These are phyloP conservation scores for Agrotis clavis DNA, from an alignment of 2,888 invertebrate species.

Conservation along the genomic window DNA sequence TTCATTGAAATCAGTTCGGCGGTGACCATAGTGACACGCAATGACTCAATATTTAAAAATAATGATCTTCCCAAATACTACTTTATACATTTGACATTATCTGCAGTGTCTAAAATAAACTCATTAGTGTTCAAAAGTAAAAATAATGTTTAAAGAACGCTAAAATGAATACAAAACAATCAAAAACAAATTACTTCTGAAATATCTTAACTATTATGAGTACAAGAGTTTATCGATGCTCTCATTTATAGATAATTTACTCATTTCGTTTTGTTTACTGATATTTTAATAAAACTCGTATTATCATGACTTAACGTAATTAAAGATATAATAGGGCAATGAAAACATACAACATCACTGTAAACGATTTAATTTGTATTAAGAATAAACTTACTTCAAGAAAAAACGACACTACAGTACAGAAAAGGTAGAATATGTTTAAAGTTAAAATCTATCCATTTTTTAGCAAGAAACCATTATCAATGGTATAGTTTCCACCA, in stretches of 20 bases:
- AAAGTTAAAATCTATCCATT: neutral
- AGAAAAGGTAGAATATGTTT: neutral
- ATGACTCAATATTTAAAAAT: too few relatives aligned
- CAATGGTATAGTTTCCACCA: constrained; percentile 31
- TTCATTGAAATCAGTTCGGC: too few relatives aligned
- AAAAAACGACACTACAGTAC: too few relatives aligned
- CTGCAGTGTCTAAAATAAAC: constrained; percentile 1
- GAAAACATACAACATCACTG: neutral
- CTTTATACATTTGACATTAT: constrained; percentile 8
- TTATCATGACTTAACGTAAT: too few relatives aligned
- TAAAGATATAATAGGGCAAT: too few relatives aligned
- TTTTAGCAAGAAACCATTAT: constrained; percentile 40
- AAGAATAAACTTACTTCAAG: neutral
- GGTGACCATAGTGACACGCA: too few relatives aligned
- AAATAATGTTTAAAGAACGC: too few relatives aligned
- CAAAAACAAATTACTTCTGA: too few relatives aligned
- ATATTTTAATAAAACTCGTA: too few relatives aligned
- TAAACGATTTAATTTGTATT: neutral
- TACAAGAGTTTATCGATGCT: neutral
- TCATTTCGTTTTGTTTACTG: neutral
- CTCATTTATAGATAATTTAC: neutral
- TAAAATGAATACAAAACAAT: too few relatives aligned
- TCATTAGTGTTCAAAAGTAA: constrained; percentile 11
- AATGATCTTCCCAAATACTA: too few relatives aligned
- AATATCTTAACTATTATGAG: neutral